phyloP scores from a whole-genome alignment of 2,888 invertebrate genomes.

The Drosophila multiciliata region DNA sequence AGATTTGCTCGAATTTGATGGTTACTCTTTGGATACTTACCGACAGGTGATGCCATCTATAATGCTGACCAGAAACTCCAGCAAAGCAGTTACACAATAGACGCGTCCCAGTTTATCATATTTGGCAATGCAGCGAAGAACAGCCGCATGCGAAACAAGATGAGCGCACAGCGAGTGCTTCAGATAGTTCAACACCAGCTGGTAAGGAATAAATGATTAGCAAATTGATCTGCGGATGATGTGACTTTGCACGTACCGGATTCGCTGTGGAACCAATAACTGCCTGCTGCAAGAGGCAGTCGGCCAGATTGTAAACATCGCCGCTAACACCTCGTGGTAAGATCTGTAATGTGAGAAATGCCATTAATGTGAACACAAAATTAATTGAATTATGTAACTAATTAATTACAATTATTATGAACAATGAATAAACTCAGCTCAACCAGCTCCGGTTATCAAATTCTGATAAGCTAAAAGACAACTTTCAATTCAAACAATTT shows the following conservation, averaged over 20 bases:
- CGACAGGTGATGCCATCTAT: slow-evolving; percentile 87
- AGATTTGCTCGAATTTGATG: not conserved
- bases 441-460: too few species aligned
- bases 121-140: slow-evolving; percentile 93
- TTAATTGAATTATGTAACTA: not conserved
- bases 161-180: slow-evolving; percentile 96
- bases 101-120: slow-evolving; percentile 95
- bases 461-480: too few species aligned
- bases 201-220: not conserved
- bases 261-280: slow-evolving; percentile 97
- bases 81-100: slow-evolving; percentile 93
- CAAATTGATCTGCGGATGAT: too few species aligned
- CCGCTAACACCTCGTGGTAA: slow-evolving; percentile 95
- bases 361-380: not conserved
- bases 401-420: too few species aligned
- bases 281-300: slow-evolving; percentile 97
- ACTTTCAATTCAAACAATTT: too few species aligned
- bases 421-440: too few species aligned
- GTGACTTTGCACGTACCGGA: slow-evolving; percentile 73
- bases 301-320: slow-evolving; percentile 96
- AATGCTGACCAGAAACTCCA: slow-evolving; percentile 93
- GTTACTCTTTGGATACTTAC: slow-evolving; percentile 49
- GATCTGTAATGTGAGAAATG: slow-evolving; percentile 85
- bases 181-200: slow-evolving; percentile 95
- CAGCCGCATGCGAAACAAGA: slow-evolving; percentile 95